These are phyloP conservation scores for Microtus ochrogaster DNA, from an alignment of 2,113 vertebrate species.

Conservation along the genomic window DNA sequence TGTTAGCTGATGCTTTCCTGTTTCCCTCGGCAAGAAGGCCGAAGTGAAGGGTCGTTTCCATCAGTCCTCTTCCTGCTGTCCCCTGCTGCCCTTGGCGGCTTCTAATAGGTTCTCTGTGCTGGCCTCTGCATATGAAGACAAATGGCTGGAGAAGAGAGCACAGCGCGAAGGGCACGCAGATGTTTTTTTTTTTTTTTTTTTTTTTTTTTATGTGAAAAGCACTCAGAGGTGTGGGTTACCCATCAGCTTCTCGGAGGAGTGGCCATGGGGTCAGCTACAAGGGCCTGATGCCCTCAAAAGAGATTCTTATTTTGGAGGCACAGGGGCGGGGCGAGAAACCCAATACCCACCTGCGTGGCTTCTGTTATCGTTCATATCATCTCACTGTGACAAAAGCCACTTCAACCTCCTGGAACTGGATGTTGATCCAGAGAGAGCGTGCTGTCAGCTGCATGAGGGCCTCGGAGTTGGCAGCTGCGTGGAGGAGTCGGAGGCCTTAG, in stretches of 20 bases:
- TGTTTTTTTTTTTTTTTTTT: not conserved
- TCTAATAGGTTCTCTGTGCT: not conserved
- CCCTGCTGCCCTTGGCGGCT: not conserved
- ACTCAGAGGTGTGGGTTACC: conserved; percentile 28
- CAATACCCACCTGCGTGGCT: conserved; percentile 81
- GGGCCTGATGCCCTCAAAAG: conserved; percentile 62
- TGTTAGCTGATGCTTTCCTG: not conserved
- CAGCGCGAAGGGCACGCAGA: conserved; percentile 43
- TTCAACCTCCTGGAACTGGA: conserved; percentile 74
- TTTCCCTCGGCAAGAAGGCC: not conserved
- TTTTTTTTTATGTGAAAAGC: conserved; percentile 39
- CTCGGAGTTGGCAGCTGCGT: conserved; percentile 50
- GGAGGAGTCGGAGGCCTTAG: not conserved
- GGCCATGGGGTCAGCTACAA: not conserved
- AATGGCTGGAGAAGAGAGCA: not conserved
- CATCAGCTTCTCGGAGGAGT: conserved; percentile 18
- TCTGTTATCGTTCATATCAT: conserved; percentile 79
- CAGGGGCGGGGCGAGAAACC: not conserved
- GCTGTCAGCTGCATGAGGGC: conserved; percentile 75
- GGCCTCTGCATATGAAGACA: not conserved
- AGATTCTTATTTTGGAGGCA: not conserved
- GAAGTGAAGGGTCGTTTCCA: not conserved
- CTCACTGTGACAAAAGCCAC: conserved; percentile 79
- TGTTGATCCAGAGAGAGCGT: conserved; percentile 72
- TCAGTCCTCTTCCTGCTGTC: not conserved